Percentiles rank a stretch among this genome's conserved stretches.
phyloP scores from a whole-genome alignment of 2,113 vertebrate genomes.

The Sturnus vulgaris region DNA sequence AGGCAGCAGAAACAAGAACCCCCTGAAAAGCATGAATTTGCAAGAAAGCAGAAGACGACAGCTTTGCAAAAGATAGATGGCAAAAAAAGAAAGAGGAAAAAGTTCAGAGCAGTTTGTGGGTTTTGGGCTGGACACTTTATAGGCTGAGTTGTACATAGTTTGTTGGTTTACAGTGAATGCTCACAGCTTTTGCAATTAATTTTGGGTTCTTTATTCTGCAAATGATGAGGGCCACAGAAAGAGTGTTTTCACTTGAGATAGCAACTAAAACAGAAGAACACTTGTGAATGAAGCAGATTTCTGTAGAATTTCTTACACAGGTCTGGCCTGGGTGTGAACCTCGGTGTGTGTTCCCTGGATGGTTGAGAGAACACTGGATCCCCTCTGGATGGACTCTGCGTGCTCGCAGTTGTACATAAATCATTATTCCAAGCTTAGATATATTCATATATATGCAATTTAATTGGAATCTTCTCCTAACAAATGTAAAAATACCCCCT shows the following conservation, averaged over 20 bases:
- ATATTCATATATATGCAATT: background rate
- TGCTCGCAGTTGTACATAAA: background rate
- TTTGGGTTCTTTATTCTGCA: background rate
- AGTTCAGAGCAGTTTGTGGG: background rate
- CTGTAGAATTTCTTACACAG: background rate
- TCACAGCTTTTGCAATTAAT: background rate
- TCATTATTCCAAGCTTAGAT: background rate
- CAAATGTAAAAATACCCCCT: background rate
- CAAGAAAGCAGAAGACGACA: conserved; percentile 44
- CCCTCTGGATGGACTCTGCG: background rate
- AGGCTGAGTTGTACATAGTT: background rate
- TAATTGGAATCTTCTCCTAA: background rate
- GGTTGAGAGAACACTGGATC: background rate
- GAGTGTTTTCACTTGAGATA: background rate
- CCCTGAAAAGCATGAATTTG: conserved; percentile 55
- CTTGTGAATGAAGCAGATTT: background rate
- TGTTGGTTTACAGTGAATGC: background rate
- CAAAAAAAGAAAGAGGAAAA: background rate
- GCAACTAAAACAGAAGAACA: background rate
- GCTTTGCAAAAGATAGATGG: conserved; percentile 16
- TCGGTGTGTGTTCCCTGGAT: background rate
- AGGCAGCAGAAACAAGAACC: conserved; percentile 56
- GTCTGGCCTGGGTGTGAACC: background rate
- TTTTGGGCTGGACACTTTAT: background rate
- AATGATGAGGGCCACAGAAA: background rate